Conservation (phyloP, 2,888 invertebrate species). For the Branchipolynoe longqiensis region DNA sequence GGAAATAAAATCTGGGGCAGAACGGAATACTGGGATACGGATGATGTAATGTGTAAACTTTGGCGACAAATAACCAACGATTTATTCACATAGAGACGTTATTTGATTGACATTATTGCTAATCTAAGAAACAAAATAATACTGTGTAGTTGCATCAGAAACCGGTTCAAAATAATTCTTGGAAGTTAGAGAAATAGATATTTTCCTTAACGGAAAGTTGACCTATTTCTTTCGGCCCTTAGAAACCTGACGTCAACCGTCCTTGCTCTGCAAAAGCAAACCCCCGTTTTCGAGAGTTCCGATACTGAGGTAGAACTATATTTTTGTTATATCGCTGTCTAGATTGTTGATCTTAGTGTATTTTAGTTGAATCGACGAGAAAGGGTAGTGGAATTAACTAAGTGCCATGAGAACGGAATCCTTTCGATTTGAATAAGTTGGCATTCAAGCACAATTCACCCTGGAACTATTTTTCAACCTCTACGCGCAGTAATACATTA, state of each 20-base stretch:
- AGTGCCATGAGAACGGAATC: neutral
- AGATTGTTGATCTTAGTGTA: neutral
- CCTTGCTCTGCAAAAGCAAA: conserved; percentile 20
- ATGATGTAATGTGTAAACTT: conserved; percentile 34
- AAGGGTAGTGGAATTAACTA: neutral
- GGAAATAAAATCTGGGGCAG: neutral
- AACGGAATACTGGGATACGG: conserved; percentile 17
- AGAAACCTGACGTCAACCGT: conserved; percentile 54
- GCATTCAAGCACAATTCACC: conserved; percentile 90
- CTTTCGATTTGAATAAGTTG: neutral
- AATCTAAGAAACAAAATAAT: neutral
- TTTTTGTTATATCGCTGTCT: neutral
- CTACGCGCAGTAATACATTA: conserved; percentile 4
- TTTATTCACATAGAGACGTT: neutral
- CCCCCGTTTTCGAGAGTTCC: conserved; percentile 18
- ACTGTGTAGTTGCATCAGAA: neutral
- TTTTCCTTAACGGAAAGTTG: neutral
- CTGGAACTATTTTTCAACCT: conserved; percentile 86
- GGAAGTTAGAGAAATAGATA: neutral
- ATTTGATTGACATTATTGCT: neutral
- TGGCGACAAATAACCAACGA: neutral
- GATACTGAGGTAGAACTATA: conserved; percentile 36
- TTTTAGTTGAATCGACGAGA: neutral
- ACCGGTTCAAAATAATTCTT: neutral
- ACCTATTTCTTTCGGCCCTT: conserved; percentile 31